These are phyloP conservation scores for Cetoscarus ocellatus DNA, from an alignment of 2,797 vertebrate species.

Conservation along the genomic window DNA sequence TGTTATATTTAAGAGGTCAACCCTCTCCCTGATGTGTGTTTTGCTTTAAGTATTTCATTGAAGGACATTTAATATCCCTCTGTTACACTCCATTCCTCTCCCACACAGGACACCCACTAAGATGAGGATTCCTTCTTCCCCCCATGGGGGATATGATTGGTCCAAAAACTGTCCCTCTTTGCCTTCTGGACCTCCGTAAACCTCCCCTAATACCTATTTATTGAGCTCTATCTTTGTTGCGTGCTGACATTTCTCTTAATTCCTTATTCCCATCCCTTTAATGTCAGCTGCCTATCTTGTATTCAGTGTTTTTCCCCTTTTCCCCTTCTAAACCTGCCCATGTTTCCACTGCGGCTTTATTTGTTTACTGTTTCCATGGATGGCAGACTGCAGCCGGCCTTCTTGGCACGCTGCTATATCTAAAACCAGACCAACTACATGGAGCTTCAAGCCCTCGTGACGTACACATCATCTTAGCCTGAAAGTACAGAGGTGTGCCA, in stretches of 20 bases:
- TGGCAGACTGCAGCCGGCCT: constrained; percentile 5
- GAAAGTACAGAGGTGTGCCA: too few species aligned
- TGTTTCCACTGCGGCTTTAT: constrained; percentile 71
- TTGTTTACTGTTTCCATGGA: constrained; percentile 69
- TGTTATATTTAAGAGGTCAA: constrained; percentile 54
- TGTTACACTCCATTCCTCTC: constrained; percentile 57
- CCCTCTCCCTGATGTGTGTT: constrained; percentile 38
- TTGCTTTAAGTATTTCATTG: constrained; percentile 32
- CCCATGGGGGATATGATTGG: constrained; percentile 58
- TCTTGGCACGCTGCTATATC: not conserved
- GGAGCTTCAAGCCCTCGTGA: too few species aligned
- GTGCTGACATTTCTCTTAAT: constrained; percentile 38
- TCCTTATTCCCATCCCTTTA: constrained; percentile 40
- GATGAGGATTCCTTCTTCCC: constrained; percentile 34
- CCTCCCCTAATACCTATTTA: constrained; percentile 26
- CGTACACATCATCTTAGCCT: too few species aligned
- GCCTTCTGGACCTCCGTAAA: constrained; percentile 23
- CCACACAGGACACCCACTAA: constrained; percentile 72
- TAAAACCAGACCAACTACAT: too few species aligned
- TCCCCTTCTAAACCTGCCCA: constrained; percentile 59
- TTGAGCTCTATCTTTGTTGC: constrained; percentile 37
- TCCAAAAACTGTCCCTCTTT: constrained; percentile 22
- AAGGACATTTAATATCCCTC: constrained; percentile 55
- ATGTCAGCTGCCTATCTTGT: constrained; percentile 46
- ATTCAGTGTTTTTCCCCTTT: constrained; percentile 44